Evolutionary conservation across 2,797 vertebrate species (phyloP), one percentile per base, ranked within the genome.

Genomic region (Gymnopithys bicolor): DNA sequence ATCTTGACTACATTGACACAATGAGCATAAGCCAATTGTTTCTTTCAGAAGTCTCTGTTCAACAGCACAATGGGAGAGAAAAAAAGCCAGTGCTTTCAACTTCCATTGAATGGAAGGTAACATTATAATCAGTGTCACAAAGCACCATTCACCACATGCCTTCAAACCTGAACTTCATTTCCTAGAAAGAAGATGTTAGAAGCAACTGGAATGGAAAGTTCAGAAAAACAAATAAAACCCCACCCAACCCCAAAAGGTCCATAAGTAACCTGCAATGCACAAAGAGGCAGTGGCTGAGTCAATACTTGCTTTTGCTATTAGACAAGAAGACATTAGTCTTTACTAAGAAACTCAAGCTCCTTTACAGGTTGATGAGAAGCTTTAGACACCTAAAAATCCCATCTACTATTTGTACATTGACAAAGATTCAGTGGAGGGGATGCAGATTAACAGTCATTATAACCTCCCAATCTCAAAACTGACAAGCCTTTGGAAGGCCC

Each of bases 141-240:
- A 55, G 43, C 35, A 23, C 10, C 23, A 39, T 24, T 37, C 30
- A 63, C 16, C 48, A 56, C 2, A 5, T 13, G 8, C 43, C 32
- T 66, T 70, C 41, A 83, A 56, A 59, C 10, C 8, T 27, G 7
- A 80, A 35, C 18, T 48, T 51, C 10, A 33, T 12, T 52, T 73
- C 14, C 23, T 4, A 74, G 41, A 67, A 59, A 75, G 37, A 75
- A 22, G 9, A 13, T 16, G 41, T 51, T 37, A 43, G 15, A 71
- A 77, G 32, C 1, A 2, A 45, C 3, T 35, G 5, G 13, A 5
- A 33, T 56, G 10, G 3, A 5, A 3, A 62, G 2, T 13, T 17
- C 11, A 49, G 17, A 41, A 41, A 32, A 59, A 33, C 6, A 24
- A 77, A 48, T 8, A 59, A 51, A 6, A 25, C 1, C 5, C 10